A percentile compares a stretch with the other conserved stretches of the same genome.
These are phyloP conservation scores for Caerostris darwini DNA, from an alignment of 1,140 invertebrate genomes.

Conservation along the genomic window DNA sequence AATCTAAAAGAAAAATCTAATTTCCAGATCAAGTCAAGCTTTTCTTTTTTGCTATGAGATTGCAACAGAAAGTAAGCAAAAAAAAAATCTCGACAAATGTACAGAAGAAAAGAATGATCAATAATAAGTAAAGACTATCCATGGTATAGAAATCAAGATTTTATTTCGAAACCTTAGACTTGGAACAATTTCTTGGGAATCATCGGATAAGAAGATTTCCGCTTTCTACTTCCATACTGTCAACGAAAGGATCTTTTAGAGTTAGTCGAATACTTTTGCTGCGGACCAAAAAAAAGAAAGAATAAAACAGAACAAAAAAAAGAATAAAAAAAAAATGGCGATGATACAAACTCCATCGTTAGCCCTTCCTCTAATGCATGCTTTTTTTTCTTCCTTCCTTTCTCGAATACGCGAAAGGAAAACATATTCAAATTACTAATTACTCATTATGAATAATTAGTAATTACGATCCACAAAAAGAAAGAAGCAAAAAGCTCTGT, in stretches of 20 bases:
- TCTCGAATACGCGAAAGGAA: not conserved
- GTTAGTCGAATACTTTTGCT: not conserved
- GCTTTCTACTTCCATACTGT: not conserved
- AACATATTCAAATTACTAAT: not conserved
- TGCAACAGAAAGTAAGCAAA: not conserved
- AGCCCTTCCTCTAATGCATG: not conserved
- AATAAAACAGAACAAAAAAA: not conserved
- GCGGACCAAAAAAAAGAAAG: not conserved
- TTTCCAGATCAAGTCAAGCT: too few relatives aligned
- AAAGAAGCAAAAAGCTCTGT: not conserved
- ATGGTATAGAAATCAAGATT: slow-evolving; percentile 6
- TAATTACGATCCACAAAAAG: not conserved
- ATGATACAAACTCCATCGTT: not conserved
- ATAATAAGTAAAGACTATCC: not conserved
- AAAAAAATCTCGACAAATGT: not conserved
- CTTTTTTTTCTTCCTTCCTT: not conserved
- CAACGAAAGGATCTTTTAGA: not conserved
- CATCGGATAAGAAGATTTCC: not conserved
- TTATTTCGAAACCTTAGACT: not conserved
- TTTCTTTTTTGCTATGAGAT: too few relatives aligned
- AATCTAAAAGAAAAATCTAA: too few relatives aligned
- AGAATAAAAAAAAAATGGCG: not conserved
- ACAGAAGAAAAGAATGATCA: not conserved
- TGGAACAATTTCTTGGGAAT: slow-evolving; percentile 4
- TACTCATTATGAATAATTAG: not conserved